Conservation (phyloP, 1,140 invertebrate species). For the Drosophila sechellia region DNA sequence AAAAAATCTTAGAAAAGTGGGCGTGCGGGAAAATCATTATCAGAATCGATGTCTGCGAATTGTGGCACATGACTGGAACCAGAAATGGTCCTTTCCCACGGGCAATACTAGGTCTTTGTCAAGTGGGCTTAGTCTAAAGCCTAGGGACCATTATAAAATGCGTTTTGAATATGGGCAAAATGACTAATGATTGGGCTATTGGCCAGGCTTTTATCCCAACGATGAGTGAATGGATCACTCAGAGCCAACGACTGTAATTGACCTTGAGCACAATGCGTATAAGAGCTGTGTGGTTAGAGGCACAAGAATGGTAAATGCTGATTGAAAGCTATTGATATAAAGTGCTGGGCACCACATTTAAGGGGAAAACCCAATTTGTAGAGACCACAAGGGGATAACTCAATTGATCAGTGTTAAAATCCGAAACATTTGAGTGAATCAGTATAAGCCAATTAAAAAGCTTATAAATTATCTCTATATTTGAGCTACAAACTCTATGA, state of each 20-base stretch:
- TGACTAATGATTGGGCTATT: constrained; percentile 46
- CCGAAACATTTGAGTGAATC: no score
- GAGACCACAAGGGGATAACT: constrained; percentile 11
- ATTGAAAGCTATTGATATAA: constrained; percentile 48
- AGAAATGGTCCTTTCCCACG: background rate
- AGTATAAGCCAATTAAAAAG: no score
- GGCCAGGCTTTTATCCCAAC: constrained; percentile 29
- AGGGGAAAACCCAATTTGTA: constrained; percentile 12
- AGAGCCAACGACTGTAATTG: constrained; percentile 46
- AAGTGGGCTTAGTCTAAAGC: constrained; percentile 37
- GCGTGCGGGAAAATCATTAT: constrained; percentile 58
- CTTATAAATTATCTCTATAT: no score
- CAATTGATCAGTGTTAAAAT: background rate
- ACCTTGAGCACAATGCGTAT: constrained; percentile 19
- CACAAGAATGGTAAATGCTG: constrained; percentile 28
- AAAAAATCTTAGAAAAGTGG: constrained; percentile 52
- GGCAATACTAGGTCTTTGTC: constrained; percentile 33
- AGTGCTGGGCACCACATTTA: constrained; percentile 28
- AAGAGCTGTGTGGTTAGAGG: background rate
- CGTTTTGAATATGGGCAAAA: constrained; percentile 49
- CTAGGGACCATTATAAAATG: constrained; percentile 43
- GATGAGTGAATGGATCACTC: constrained; percentile 43
- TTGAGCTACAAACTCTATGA: no score
- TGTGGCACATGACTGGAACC: constrained; percentile 12
- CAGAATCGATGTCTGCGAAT: constrained; percentile 43